Evolutionary conservation across 2,888 invertebrate genomes (phyloP).

Genomic region (Omphaloscelis lunosa): DNA sequence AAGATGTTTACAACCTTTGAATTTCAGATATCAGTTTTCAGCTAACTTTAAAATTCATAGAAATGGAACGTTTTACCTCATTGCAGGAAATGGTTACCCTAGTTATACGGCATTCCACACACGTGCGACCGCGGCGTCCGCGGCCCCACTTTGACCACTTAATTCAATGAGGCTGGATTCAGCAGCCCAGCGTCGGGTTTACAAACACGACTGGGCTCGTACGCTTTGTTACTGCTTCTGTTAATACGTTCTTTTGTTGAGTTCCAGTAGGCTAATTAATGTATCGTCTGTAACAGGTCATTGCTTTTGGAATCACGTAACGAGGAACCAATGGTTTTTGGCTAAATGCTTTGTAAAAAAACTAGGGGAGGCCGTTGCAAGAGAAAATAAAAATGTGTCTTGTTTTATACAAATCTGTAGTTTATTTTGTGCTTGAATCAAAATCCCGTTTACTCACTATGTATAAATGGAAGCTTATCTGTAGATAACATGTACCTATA

Average conservation of each 20-base stretch:
- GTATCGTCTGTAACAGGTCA: constrained; percentile 44
- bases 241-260: constrained; percentile 65
- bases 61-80: constrained; percentile 5
- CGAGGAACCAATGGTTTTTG: constrained; percentile 24
- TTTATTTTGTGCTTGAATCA: background rate
- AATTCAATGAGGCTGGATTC: constrained; percentile 81
- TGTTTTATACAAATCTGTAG: background rate
- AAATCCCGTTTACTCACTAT: background rate
- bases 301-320: constrained; percentile 41
- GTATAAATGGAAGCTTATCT: background rate
- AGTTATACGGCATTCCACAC: constrained; percentile 75
- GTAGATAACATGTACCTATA: no score
- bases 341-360: constrained; percentile 8
- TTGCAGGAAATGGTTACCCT: constrained; percentile 48
- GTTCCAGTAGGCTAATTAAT: constrained; percentile 60
- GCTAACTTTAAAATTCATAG: constrained; percentile 16
- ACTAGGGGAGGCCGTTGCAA: background rate
- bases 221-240: constrained; percentile 67
- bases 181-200: constrained; percentile 72
- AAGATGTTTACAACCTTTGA: background rate
- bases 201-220: constrained; percentile 72
- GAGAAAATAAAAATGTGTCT: background rate
- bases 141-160: constrained; percentile 79
- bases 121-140: constrained; percentile 75
- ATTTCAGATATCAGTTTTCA: background rate